These are phyloP conservation scores for Molorchus minor DNA, from an alignment of 2,888 invertebrate genomes.

Conservation along the genomic window DNA sequence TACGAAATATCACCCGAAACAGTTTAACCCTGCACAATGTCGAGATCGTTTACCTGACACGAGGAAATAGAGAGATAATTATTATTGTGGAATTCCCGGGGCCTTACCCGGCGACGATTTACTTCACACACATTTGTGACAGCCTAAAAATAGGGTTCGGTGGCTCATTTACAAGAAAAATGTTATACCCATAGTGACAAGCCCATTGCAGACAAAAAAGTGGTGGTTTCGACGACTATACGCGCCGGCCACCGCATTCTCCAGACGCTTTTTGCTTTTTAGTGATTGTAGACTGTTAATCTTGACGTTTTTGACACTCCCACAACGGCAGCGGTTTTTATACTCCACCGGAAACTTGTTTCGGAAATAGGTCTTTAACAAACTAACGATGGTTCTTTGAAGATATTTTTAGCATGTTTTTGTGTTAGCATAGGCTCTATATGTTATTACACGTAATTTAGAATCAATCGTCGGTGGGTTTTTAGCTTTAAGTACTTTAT, in stretches of 20 bases:
- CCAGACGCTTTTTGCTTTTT: slow-evolving; percentile 40
- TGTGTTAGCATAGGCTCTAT: neutral
- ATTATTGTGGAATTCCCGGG: slow-evolving; percentile 2
- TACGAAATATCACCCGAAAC: too few relatives aligned
- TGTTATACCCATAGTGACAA: slow-evolving; percentile 35
- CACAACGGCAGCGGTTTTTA: slow-evolving; percentile 39
- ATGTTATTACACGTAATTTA: neutral
- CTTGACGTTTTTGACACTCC: slow-evolving; percentile 44
- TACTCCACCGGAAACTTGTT: slow-evolving; percentile 56
- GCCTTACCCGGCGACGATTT: neutral
- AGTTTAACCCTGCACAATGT: too few relatives aligned
- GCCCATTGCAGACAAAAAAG: slow-evolving; percentile 32
- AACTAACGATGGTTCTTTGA: slow-evolving; percentile 50
- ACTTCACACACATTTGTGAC: slow-evolving; percentile 10
- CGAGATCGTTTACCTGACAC: neutral
- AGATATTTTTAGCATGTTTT: slow-evolving; percentile 13
- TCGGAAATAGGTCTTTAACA: slow-evolving; percentile 60
- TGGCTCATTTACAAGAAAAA: slow-evolving; percentile 27
- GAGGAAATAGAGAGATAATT: slow-evolving; percentile 2
- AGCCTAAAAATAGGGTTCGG: slow-evolving; percentile 19
- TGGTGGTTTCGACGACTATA: slow-evolving; percentile 38
- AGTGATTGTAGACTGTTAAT: slow-evolving; percentile 31
- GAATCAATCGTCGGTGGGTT: neutral
- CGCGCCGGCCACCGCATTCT: slow-evolving; percentile 28
- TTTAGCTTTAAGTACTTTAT: neutral